phyloP scores from a whole-genome alignment of 2,113 vertebrate species.

The Callospermophilus lateralis region DNA sequence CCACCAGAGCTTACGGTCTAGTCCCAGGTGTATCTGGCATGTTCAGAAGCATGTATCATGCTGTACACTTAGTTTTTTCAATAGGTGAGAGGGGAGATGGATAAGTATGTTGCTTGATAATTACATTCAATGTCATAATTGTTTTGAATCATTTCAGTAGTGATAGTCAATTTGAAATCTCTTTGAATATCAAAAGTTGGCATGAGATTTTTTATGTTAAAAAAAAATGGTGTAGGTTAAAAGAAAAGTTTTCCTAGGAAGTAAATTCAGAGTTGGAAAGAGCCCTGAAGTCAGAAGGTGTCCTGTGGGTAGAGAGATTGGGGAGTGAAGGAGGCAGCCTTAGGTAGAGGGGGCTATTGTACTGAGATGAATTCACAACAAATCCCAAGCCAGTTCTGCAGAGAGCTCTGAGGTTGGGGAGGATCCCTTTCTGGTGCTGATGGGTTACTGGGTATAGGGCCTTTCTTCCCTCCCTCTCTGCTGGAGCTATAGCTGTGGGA shows the following conservation, averaged over 20 bases:
- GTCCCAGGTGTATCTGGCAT: background rate
- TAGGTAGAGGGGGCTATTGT: background rate
- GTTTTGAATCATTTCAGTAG: background rate
- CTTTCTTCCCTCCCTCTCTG: background rate
- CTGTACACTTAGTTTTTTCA: background rate
- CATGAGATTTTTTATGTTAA: constrained; percentile 5
- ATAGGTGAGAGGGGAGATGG: background rate
- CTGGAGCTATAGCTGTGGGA: background rate
- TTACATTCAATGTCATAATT: background rate
- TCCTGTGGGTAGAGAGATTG: background rate
- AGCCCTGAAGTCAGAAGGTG: background rate
- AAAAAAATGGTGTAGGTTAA: background rate
- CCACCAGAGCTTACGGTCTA: background rate
- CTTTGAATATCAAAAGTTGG: constrained; percentile 45
- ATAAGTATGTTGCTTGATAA: background rate
- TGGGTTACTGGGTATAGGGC: background rate
- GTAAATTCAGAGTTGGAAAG: background rate
- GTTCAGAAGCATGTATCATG: background rate
- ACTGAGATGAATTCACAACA: background rate
- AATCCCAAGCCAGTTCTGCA: background rate
- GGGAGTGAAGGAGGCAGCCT: too few species aligned
- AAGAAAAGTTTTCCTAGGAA: background rate
- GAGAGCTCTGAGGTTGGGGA: background rate
- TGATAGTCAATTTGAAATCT: constrained; percentile 42
- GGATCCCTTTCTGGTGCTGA: background rate